Evolutionary conservation across 2,113 vertebrate genomes (phyloP).

Genomic region (Zapornia atra): DNA sequence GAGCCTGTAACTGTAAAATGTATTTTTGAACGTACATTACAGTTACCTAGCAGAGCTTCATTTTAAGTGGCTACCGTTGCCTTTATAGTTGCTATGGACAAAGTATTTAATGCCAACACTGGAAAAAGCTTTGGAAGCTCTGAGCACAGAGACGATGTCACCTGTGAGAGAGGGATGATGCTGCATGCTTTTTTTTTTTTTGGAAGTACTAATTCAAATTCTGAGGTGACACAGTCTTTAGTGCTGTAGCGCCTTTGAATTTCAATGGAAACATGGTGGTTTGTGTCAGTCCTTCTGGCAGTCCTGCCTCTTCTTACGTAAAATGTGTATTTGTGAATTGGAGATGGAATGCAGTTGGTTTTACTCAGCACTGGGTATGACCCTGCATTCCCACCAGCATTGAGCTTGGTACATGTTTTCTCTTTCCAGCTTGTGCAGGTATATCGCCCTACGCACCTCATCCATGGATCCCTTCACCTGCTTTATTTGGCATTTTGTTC

Average conservation of each 20-base stretch:
- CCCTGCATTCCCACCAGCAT: not conserved
- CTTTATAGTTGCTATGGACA: not conserved
- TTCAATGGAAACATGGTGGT: not conserved
- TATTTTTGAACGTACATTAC: not conserved
- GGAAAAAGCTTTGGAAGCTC: not conserved
- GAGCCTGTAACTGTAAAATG: not conserved
- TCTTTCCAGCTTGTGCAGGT: not conserved
- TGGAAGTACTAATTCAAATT: not conserved
- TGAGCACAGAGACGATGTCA: not conserved
- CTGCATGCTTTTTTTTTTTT: not conserved
- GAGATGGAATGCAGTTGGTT: not conserved
- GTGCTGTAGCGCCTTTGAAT: not conserved
- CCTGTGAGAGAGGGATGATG: not conserved
- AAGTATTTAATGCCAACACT: not conserved
- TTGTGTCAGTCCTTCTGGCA: not conserved
- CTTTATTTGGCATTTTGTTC: not conserved
- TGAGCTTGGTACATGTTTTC: not conserved
- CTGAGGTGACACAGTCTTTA: not conserved
- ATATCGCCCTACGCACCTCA: not conserved
- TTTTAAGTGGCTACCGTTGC: not conserved
- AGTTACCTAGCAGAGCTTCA: not conserved
- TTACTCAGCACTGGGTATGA: not conserved
- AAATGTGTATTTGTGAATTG: not conserved
- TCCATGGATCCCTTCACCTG: not conserved
- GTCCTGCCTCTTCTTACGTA: not conserved